Evolutionary conservation across 2,888 invertebrate species (phyloP).

Genomic region (Encarsia formosa): DNA sequence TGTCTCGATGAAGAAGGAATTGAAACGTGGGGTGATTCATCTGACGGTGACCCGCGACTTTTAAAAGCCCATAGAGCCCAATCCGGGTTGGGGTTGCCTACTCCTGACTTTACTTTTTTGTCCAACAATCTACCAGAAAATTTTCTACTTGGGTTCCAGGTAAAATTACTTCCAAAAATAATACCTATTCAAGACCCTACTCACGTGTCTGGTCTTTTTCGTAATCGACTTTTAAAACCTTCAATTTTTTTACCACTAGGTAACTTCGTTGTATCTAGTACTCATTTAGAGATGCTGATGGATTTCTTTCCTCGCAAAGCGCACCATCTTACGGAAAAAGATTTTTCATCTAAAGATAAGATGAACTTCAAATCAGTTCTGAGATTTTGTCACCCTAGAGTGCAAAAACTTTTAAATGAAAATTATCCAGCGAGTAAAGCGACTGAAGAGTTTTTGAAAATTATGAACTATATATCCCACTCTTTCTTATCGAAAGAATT

Average conservation of each 20-base stretch:
- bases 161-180: not conserved
- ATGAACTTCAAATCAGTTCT: constrained; percentile 5
- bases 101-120: not conserved
- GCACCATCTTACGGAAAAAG: not conserved
- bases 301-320: not conserved
- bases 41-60: not conserved
- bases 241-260: not conserved
- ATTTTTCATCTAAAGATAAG: not conserved
- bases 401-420: not conserved
- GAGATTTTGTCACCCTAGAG: not conserved
- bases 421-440: not conserved
- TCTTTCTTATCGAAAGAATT: not conserved
- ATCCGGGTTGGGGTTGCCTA: not conserved
- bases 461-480: not conserved
- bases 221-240: not conserved
- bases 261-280: not conserved
- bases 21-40: not conserved
- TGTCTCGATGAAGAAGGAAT: not conserved
- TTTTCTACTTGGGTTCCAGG: not conserved
- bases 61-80: not conserved
- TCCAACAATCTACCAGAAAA: not conserved
- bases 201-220: not conserved
- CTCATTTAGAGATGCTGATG: not conserved
- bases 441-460: not conserved
- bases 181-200: not conserved